These are phyloP conservation scores for Alsophila aescularia DNA, from an alignment of 2,888 invertebrate genomes.

Conservation along the genomic window DNA sequence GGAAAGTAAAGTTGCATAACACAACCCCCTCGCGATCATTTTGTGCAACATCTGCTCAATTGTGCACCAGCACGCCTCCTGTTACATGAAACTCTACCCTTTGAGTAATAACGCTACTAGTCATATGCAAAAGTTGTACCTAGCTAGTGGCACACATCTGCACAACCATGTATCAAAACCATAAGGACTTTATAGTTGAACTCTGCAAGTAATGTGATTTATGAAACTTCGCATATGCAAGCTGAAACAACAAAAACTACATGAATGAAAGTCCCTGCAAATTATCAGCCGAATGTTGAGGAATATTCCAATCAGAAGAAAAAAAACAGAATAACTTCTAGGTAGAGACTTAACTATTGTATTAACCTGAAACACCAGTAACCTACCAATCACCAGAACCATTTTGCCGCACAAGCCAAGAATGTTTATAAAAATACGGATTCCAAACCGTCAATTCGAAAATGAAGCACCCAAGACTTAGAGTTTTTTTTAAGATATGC, in stretches of 20 bases:
- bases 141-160: conserved; percentile 19
- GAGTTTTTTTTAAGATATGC: too few species aligned
- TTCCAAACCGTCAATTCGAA: too few species aligned
- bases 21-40: conserved; percentile 48
- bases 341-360: conserved; percentile 4
- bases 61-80: conserved; percentile 51
- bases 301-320: too few species aligned
- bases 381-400: too few species aligned
- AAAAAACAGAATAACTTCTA: not conserved
- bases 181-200: conserved; percentile 6
- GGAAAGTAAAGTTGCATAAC: conserved; percentile 48
- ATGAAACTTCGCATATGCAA: not conserved
- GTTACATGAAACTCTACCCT: conserved; percentile 66
- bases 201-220: conserved; percentile 2
- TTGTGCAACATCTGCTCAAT: conserved; percentile 66
- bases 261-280: too few species aligned
- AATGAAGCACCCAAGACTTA: too few species aligned
- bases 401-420: too few species aligned
- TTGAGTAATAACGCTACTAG: conserved; percentile 52
- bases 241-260: not conserved
- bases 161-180: conserved; percentile 4
- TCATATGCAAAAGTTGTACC: conserved; percentile 44
- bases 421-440: too few species aligned
- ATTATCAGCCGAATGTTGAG: too few species aligned
- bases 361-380: not conserved